Conservation (phyloP, 2,113 vertebrate genomes). For the Ptychochromis oligacanthus region DNA sequence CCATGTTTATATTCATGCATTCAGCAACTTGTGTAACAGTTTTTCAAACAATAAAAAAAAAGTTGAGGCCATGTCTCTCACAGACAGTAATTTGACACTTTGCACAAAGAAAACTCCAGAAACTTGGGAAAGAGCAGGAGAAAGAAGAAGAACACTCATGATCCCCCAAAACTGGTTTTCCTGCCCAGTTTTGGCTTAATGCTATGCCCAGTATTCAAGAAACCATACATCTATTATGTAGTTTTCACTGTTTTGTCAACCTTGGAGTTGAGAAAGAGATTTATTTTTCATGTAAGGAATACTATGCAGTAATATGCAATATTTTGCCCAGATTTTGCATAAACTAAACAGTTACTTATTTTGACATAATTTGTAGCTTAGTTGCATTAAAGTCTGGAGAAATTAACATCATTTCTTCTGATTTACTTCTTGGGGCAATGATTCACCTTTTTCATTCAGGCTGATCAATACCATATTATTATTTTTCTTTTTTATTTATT, state of each 20-base stretch:
- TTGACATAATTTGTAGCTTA: neutral
- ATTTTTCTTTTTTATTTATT: neutral
- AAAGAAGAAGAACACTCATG: neutral
- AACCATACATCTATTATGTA: neutral
- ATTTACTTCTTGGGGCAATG: rapidly evolving
- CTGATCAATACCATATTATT: rapidly evolving
- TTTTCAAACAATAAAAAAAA: neutral
- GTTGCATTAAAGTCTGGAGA: neutral
- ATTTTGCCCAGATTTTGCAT: neutral
- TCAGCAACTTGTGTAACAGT: neutral
- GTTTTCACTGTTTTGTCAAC: neutral
- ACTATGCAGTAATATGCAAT: neutral
- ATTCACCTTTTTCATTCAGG: neutral
- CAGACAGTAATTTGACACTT: neutral
- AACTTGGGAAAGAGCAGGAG: neutral
- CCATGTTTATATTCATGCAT: neutral
- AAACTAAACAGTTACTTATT: neutral
- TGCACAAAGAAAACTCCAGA: neutral
- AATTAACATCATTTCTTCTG: neutral
- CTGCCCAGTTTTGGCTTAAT: neutral
- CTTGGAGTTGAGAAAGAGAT: neutral
- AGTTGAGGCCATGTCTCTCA: neutral
- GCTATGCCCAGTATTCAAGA: neutral
- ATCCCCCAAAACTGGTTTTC: neutral
- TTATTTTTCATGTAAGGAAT: neutral